Base-by-base conservation (phyloP, 2,888 invertebrate genomes). In the Barypeithes pellucidus region DNA sequence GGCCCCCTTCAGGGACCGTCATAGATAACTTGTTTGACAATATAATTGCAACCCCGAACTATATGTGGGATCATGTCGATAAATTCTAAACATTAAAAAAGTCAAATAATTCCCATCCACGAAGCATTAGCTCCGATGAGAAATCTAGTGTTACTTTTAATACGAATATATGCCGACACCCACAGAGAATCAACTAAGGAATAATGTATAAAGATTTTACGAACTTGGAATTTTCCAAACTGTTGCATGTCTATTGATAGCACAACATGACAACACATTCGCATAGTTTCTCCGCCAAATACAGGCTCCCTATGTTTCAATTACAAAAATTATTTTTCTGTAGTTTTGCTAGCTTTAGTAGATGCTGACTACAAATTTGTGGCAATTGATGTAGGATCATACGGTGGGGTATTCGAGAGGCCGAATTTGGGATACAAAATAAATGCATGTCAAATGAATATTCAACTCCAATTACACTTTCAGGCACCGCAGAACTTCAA, bases 101-200 rank as follows among this genome's bases (percentile, higher is more conserved):
- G n/a, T n/a, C n/a, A n/a, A n/a, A n/a, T n/a, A n/a, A n/a, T n/a
- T n/a, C n/a, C n/a, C n/a, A n/a, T n/a, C n/a, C n/a, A n/a, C n/a
- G n/a, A n/a, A n/a, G n/a, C n/a, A n/a, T n/a, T n/a, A n/a, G n/a
- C n/a, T n/a, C n/a, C n/a, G n/a, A n/a, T n/a, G n/a, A n/a, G n/a
- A n/a, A n/a, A n/a, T n/a, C n/a, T n/a, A n/a, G n/a, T n/a, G n/a
- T n/a, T n/a, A n/a, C n/a, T n/a, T n/a, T n/a, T n/a, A n/a, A n/a
- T n/a, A n/a, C n/a, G n/a, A n/a, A 14, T 77, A 77, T 50, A 76
- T 77, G 76, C 29, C 50, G 50, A 29, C 69, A 12, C 70, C 63
- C 8, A 24, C 63, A 16, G 52, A 20, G 12, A 57, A 54, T 33
- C 14, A 39, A 33, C 12, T 57, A 12, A 1, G 36, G 18, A 54